Conservation (phyloP, 2,888 invertebrate species). For the Boloria selene region DNA sequence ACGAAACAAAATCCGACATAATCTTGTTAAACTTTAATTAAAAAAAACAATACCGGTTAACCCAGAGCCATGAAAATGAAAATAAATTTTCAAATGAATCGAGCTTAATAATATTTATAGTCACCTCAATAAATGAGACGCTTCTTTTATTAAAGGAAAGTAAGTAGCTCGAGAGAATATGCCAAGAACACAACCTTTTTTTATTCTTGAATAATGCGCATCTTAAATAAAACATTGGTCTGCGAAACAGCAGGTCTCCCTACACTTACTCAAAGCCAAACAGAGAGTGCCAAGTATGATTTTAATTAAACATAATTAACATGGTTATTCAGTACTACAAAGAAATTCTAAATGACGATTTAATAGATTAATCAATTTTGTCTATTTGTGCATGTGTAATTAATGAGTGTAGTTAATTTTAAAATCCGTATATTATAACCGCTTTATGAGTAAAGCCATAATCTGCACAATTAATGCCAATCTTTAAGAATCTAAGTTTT, state of each 20-base stretch:
- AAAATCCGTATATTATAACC: no score
- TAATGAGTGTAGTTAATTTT: no score
- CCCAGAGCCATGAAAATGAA: conserved; percentile 28
- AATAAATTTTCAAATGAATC: conserved; percentile 24
- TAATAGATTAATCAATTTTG: background rate
- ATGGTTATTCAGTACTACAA: conserved; percentile 19
- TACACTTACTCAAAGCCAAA: conserved; percentile 29
- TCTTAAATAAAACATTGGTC: conserved; percentile 39
- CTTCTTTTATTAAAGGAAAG: conserved; percentile 22
- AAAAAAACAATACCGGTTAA: conserved; percentile 20
- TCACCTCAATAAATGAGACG: conserved; percentile 17
- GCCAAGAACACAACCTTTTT: conserved; percentile 34
- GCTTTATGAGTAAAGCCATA: no score
- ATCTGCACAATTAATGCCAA: no score
- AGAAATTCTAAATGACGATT: background rate
- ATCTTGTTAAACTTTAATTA: conserved; percentile 33
- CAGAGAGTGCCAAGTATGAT: conserved; percentile 35
- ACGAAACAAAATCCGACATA: conserved; percentile 26
- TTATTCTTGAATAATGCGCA: conserved; percentile 37
- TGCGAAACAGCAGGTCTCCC: conserved; percentile 36
- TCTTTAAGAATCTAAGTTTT: no score
- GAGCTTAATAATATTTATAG: conserved; percentile 30
- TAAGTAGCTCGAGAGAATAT: conserved; percentile 22
- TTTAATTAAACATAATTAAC: conserved; percentile 40
- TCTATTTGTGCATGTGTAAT: no score